Conservation (phyloP, 2,888 invertebrate genomes). For the Lamellibrachia columna region DNA sequence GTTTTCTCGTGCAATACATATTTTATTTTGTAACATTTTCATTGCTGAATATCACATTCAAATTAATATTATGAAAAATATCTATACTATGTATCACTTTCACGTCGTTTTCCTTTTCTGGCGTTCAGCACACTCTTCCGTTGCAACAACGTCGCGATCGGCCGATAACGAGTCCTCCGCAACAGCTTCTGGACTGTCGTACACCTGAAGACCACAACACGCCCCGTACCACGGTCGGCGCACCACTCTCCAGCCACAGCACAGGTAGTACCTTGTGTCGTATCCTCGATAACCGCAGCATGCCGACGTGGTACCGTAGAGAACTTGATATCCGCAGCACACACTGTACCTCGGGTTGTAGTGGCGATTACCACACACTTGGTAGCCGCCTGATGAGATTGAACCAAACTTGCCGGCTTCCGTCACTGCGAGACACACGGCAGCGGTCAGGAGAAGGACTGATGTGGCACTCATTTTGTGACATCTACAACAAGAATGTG, state of each 20-base stretch:
- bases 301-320: neutral
- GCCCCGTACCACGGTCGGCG: neutral
- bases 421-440: neutral
- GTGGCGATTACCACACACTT: neutral
- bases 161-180: neutral
- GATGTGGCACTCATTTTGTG: neutral
- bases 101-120: neutral
- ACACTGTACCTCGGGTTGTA: neutral
- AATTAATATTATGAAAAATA: no score
- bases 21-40: no score
- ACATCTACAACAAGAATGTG: neutral
- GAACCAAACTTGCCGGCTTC: neutral
- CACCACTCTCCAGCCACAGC: constrained; percentile 10
- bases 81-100: no score
- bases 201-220: neutral
- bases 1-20: no score
- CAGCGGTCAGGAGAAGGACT: neutral
- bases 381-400: neutral
- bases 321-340: neutral
- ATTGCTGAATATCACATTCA: no score
- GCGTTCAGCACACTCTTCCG: neutral
- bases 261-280: neutral
- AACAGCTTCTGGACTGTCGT: neutral
- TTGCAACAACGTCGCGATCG: neutral
- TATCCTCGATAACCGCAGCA: neutral